Evolutionary conservation across 2,888 invertebrate species (phyloP).

Genomic region (Tenthredo mesomela): DNA sequence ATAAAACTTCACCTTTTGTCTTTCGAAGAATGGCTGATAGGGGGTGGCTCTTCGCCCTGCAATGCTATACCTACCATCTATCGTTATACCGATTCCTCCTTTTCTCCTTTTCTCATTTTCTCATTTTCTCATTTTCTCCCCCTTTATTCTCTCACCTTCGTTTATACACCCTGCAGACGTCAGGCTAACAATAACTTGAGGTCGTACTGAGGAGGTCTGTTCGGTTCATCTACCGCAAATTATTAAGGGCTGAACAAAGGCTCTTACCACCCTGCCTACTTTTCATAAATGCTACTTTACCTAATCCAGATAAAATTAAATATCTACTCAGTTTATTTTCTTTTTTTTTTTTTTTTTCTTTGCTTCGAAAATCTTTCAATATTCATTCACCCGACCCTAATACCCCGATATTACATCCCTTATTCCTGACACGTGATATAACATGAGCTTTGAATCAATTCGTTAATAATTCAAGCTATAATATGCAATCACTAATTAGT

Average conservation of each 20-base stretch:
- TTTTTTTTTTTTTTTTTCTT: neutral
- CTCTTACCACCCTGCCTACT: neutral
- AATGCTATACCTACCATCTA: neutral
- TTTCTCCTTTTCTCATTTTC: neutral
- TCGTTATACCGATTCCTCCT: neutral
- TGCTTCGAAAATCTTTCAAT: neutral
- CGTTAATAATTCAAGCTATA: neutral
- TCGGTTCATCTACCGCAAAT: neutral
- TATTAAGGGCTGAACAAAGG: neutral
- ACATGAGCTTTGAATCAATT: neutral
- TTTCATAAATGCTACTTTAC: slow-evolving; percentile 6
- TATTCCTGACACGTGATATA: neutral
- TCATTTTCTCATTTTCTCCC: neutral
- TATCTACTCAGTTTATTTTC: neutral
- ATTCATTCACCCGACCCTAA: neutral
- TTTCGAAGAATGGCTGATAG: slow-evolving; percentile 29
- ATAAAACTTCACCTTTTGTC: slow-evolving; percentile 19
- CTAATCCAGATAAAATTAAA: neutral
- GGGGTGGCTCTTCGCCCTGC: neutral
- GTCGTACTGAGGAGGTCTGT: neutral
- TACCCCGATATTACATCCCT: neutral
- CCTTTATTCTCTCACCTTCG: slow-evolving; percentile 26
- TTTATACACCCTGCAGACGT: slow-evolving; percentile 27
- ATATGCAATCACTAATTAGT: neutral
- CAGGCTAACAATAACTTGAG: slow-evolving; percentile 22